Evolutionary conservation across 1,140 invertebrate genomes (phyloP).

Genomic region (Drosophila ambigua): DNA sequence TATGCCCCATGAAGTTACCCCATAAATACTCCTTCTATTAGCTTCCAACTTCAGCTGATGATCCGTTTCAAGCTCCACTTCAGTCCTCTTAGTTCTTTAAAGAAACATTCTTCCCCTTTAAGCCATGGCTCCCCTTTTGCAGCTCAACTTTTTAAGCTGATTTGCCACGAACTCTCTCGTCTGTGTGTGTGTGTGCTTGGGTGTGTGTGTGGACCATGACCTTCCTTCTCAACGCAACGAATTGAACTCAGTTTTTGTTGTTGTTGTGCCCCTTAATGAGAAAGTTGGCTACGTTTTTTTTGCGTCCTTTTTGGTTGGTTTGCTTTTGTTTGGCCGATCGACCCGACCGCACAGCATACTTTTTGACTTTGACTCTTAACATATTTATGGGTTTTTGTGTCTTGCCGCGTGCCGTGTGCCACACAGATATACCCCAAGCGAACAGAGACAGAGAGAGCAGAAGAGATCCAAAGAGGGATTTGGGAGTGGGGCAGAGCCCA

Average conservation of each 20-base stretch:
- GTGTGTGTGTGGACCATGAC: conserved; percentile 20
- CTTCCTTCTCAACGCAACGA: conserved; percentile 42
- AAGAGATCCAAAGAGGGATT: conserved; percentile 35
- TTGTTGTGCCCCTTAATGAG: conserved; percentile 63
- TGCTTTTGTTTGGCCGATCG: conserved; percentile 29
- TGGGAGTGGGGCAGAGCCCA: conserved; percentile 24
- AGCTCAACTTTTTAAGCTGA: not conserved
- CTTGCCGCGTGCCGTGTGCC: conserved; percentile 70
- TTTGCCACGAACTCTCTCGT: not conserved
- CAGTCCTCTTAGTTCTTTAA: no score
- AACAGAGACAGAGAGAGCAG: conserved; percentile 2
- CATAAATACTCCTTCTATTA: no score
- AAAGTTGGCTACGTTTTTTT: conserved; percentile 50
- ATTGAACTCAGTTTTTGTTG: conserved; percentile 45
- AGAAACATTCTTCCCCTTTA: no score
- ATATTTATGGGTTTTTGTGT: conserved; percentile 78
- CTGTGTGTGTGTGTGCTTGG: no score
- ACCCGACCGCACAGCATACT: conserved; percentile 63
- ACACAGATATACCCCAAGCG: conserved; percentile 34
- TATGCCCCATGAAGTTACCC: no score
- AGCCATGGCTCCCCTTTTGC: no score
- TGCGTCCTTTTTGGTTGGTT: not conserved
- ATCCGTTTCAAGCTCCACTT: no score
- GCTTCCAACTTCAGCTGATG: no score
- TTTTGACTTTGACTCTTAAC: conserved; percentile 77